These are phyloP conservation scores for Lithophane leautieri DNA, from an alignment of 2,888 invertebrate species.

Conservation along the genomic window DNA sequence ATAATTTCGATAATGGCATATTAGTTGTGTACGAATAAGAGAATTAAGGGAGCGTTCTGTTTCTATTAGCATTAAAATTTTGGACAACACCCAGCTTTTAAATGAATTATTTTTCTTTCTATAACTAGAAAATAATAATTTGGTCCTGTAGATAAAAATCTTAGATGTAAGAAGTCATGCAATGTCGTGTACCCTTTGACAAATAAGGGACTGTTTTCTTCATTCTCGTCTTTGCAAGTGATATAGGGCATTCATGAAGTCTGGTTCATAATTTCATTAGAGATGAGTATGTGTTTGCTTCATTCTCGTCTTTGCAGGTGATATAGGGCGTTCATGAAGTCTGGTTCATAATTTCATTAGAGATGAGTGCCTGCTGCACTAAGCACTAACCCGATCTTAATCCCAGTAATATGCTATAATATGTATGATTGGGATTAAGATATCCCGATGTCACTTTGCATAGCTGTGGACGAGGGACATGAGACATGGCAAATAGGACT, in stretches of 20 bases:
- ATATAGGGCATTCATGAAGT: background rate
- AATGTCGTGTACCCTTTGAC: slow-evolving; percentile 4
- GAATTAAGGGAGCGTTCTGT: slow-evolving; percentile 10
- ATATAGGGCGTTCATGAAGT: background rate
- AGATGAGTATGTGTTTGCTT: slow-evolving; percentile 17
- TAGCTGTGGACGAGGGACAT: background rate
- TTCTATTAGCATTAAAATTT: slow-evolving; percentile 13
- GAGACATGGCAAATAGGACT: background rate
- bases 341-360: slow-evolving; percentile 1
- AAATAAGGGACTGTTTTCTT: slow-evolving; percentile 15
- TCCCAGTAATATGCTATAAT: slow-evolving; percentile 1
- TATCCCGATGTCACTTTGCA: slow-evolving; percentile 6
- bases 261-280: slow-evolving; percentile 9
- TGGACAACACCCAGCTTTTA: background rate
- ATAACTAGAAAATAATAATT: slow-evolving; percentile 9
- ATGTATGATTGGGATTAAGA: background rate
- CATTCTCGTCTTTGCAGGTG: background rate
- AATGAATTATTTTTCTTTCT: background rate
- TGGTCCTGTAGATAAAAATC: slow-evolving; percentile 4
- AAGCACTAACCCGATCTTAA: background rate
- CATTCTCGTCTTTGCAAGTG: background rate
- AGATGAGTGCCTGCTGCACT: background rate
- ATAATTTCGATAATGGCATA: slow-evolving; percentile 43
- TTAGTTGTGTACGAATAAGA: background rate
- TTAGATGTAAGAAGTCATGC: background rate